Conservation (phyloP, 2,113 vertebrate genomes). For the Grammomys dolichurus region DNA sequence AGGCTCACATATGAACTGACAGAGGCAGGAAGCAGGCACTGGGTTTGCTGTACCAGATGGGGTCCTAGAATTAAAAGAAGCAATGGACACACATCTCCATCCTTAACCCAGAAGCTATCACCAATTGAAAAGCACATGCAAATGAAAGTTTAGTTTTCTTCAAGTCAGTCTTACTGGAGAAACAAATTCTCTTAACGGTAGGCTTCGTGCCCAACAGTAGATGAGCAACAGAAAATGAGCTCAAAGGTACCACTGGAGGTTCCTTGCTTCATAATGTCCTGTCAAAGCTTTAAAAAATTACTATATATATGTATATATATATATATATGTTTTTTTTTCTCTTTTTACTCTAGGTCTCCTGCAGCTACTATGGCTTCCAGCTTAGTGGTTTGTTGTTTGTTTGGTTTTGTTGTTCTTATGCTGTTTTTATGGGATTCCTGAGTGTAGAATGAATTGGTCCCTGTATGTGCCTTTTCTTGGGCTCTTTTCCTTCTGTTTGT, state of each 20-base stretch:
- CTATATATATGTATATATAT: too few species aligned
- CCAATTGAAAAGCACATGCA: not conserved
- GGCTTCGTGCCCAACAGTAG: not conserved
- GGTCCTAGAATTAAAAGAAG: not conserved
- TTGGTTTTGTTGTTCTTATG: not conserved
- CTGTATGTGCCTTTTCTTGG: not conserved
- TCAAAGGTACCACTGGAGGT: not conserved
- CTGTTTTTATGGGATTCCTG: not conserved
- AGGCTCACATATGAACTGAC: not conserved
- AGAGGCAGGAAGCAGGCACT: not conserved
- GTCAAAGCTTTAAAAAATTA: not conserved
- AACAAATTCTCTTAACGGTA: not conserved
- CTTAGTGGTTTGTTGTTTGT: not conserved
- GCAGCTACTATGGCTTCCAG: not conserved
- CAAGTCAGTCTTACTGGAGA: not conserved
- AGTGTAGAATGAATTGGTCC: not conserved
- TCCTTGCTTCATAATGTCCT: not conserved
- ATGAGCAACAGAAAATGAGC: not conserved
- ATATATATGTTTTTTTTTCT: too few species aligned
- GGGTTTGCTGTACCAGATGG: not conserved
- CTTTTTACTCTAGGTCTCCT: too few species aligned
- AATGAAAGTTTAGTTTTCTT: not conserved
- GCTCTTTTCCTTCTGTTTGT: not conserved
- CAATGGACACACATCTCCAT: not conserved
- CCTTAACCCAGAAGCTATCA: not conserved